Evolutionary conservation across 2,113 vertebrate genomes (phyloP).

Genomic region (Patagioenas fasciata): DNA sequence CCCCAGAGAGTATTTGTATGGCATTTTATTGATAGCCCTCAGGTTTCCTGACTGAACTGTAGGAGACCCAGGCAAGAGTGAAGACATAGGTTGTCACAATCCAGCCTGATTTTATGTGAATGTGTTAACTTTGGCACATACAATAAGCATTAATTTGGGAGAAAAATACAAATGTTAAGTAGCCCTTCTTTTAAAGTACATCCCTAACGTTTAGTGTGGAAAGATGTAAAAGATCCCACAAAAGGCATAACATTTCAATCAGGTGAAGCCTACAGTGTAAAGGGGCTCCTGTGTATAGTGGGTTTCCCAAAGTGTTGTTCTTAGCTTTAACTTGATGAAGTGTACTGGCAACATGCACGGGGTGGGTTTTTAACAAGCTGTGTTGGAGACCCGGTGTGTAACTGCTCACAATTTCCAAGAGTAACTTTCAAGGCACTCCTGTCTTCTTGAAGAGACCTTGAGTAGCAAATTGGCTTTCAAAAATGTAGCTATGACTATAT

Average conservation of each 20-base stretch:
- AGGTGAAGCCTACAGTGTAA: conserved; percentile 23
- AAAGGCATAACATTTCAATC: conserved; percentile 52
- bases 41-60: conserved; percentile 40
- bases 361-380: background rate
- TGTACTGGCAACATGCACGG: conserved; percentile 18
- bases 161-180: background rate
- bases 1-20: conserved; percentile 49
- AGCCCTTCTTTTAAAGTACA: background rate
- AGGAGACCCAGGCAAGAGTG: conserved; percentile 55
- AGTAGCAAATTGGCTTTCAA: background rate
- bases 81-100: conserved; percentile 55
- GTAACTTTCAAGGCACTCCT: background rate
- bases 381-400: background rate
- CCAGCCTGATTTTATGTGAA: background rate
- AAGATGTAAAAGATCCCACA: conserved; percentile 34
- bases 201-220: background rate
- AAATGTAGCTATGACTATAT: background rate
- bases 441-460: conserved; percentile 18
- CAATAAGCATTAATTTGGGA: conserved; percentile 13
- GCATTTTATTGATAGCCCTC: conserved; percentile 43
- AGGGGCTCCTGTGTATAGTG: conserved; percentile 58
- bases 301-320: conserved; percentile 63
- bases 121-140: background rate
- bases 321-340: conserved; percentile 60
- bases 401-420: background rate